A percentile compares a stretch with the other conserved stretches of the same genome.
Conservation (phyloP, 2,888 invertebrate species). For the Blastobasis lacticolella region DNA sequence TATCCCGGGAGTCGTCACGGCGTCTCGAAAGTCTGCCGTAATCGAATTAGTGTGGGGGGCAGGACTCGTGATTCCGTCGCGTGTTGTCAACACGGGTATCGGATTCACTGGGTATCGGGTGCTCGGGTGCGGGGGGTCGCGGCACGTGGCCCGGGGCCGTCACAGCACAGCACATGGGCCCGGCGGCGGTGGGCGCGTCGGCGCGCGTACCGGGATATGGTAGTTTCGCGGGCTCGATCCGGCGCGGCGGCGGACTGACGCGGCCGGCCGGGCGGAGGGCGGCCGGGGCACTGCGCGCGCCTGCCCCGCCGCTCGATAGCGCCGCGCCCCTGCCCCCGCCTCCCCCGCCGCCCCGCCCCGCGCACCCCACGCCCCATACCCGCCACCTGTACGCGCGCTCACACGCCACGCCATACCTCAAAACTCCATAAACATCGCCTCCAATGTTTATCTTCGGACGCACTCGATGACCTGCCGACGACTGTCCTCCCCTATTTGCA, state of each 20-base stretch:
- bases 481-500: no score
- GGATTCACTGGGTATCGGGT: no score
- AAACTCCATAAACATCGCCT: constrained; percentile 21
- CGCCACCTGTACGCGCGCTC: constrained; percentile 69
- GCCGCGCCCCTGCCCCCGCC: constrained; percentile 21
- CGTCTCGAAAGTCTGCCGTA: no score
- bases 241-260: constrained; percentile 43
- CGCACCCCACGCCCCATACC: constrained; percentile 49
- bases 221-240: constrained; percentile 19
- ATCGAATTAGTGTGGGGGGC: constrained; percentile 12
- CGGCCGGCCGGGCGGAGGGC: constrained; percentile 45
- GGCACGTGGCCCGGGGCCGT: constrained; percentile 22
- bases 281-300: constrained; percentile 54
- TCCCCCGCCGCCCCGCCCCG: constrained; percentile 16
- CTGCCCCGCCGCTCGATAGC: constrained; percentile 46
- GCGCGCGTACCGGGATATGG: constrained; percentile 13
- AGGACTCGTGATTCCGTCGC: not conserved
- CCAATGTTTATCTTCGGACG: no score
- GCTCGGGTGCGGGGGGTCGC: not conserved
- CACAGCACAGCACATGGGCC: constrained; percentile 38
- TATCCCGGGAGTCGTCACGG: not conserved
- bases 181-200: constrained; percentile 5
- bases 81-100: no score
- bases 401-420: constrained; percentile 57
- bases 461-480: no score